Percentiles rank a stretch among this genome's conserved stretches.
These are phyloP conservation scores for Halcyon chelicuti DNA, from an alignment of 2,797 vertebrate species.

Conservation along the genomic window DNA sequence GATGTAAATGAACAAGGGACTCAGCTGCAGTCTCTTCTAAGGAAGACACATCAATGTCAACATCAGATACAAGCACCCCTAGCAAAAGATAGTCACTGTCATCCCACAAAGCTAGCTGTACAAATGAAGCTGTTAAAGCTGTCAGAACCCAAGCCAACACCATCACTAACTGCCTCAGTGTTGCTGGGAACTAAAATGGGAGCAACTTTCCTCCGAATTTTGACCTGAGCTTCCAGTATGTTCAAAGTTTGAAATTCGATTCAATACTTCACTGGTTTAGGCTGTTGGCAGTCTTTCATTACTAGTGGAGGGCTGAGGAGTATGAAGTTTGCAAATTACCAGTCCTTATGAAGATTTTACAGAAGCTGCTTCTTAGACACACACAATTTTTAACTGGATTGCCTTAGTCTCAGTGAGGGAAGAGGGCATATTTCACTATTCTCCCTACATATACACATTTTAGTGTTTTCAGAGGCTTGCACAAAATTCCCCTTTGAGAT, in stretches of 20 bases:
- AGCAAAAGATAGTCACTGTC: conserved; percentile 50
- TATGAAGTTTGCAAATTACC: background rate
- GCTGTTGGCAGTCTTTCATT: background rate
- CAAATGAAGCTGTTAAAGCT: conserved; percentile 28
- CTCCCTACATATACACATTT: background rate
- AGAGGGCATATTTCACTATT: background rate
- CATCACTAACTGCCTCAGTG: background rate
- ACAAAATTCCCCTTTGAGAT: background rate
- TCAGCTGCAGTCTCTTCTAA: background rate
- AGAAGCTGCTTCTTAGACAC: background rate
- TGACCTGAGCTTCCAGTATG: background rate
- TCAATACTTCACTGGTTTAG: background rate
- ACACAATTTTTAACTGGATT: background rate
- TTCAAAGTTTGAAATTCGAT: background rate
- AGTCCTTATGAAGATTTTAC: background rate
- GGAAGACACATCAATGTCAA: conserved; percentile 24
- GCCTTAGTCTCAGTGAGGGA: background rate
- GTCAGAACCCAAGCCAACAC: conserved; percentile 32
- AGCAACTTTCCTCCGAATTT: background rate
- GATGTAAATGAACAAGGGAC: conserved; percentile 48
- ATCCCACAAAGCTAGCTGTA: conserved; percentile 17
- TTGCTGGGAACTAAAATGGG: conserved; percentile 19
- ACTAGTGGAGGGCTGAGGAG: background rate
- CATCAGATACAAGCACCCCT: background rate
- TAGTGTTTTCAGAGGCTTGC: background rate